Conservation (phyloP, 1,140 invertebrate species). For the Cydia pomonella region DNA sequence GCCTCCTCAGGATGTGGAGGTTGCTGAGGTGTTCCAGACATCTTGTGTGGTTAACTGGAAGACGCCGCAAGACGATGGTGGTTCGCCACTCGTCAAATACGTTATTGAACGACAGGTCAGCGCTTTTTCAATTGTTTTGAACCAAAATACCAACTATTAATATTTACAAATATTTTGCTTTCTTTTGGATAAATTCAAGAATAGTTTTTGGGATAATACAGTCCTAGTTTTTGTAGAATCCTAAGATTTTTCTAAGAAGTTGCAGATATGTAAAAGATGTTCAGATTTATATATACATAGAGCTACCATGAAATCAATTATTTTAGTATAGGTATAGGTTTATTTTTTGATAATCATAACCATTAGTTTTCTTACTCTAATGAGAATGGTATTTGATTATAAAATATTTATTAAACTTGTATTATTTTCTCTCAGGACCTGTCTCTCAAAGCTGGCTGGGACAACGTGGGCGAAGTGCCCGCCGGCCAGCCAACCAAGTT, state of each 20-base stretch:
- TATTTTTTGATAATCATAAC: no score
- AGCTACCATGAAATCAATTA: no score
- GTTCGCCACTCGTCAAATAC: slow-evolving; percentile 94
- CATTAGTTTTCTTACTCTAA: no score
- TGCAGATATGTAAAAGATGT: no score
- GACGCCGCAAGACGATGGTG: slow-evolving; percentile 95
- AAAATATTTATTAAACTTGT: background rate
- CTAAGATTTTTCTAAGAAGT: no score
- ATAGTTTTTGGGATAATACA: no score
- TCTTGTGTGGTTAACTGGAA: slow-evolving; percentile 96
- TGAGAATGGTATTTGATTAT: background rate
- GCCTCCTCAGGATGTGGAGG: slow-evolving; percentile 93
- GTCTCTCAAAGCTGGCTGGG: slow-evolving; percentile 88
- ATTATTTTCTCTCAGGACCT: slow-evolving; percentile 61
- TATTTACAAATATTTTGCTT: background rate
- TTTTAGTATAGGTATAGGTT: no score
- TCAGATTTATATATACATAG: no score
- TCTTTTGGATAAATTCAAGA: no score
- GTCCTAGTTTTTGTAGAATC: no score
- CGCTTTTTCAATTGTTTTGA: background rate
- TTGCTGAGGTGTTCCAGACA: slow-evolving; percentile 95
- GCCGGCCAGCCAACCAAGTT: slow-evolving; percentile 85
- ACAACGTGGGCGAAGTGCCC: slow-evolving; percentile 88
- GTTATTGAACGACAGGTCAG: slow-evolving; percentile 96
- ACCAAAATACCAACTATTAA: background rate